Conservation (phyloP, 2,888 invertebrate species). For the Diplazon laetatorius region DNA sequence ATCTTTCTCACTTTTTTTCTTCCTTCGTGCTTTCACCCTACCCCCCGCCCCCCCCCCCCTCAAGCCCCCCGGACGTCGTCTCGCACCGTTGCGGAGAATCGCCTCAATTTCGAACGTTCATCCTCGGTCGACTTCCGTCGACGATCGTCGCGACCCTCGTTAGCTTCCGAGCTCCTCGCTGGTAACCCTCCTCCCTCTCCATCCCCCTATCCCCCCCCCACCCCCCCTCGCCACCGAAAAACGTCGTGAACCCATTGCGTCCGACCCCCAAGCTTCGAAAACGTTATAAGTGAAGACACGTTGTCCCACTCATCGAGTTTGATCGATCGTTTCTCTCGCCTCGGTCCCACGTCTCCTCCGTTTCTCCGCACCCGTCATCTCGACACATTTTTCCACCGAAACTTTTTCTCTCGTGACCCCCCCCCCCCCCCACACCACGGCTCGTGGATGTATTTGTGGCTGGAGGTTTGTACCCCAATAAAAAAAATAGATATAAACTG, state of each 20-base stretch:
- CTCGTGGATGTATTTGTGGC: no score
- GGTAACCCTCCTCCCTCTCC: no score
- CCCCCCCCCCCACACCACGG: slow-evolving; percentile 19
- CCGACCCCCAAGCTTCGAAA: background rate
- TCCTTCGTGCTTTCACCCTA: background rate
- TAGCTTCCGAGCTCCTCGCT: slow-evolving; percentile 47
- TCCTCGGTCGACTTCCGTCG: slow-evolving; percentile 41
- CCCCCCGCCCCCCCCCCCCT: background rate
- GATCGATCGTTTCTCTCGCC: slow-evolving; percentile 51
- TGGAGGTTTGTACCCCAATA: no score
- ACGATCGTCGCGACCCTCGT: slow-evolving; percentile 47
- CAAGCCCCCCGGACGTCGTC: no score
- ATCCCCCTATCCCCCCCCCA: no score
- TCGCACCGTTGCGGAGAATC: slow-evolving; percentile 6
- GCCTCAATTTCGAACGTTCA: slow-evolving; percentile 34
- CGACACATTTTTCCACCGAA: no score
- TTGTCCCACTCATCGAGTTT: slow-evolving; percentile 60
- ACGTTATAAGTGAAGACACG: slow-evolving; percentile 57
- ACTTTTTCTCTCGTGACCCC: slow-evolving; percentile 24
- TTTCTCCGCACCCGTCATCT: background rate
- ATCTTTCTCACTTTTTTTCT: background rate
- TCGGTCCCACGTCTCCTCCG: no score
- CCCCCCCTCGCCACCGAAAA: no score
- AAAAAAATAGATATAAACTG: no score
- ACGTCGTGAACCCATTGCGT: slow-evolving; percentile 15